Conservation (phyloP, 2,888 invertebrate species). For the Ormyrus thymus region DNA sequence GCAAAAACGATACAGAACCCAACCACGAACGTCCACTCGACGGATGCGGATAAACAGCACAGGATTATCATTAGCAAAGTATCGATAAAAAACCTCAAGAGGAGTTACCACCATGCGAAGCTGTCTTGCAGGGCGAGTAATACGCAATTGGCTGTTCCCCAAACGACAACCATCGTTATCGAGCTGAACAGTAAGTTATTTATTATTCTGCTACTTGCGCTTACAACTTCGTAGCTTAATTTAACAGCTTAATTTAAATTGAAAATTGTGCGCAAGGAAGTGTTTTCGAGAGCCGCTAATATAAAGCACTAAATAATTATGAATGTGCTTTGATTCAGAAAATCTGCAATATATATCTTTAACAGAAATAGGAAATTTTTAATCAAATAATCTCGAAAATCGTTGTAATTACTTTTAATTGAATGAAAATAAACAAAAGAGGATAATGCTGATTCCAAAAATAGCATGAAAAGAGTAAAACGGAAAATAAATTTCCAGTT, state of each 20-base stretch:
- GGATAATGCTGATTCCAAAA: background rate
- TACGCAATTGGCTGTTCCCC: constrained; percentile 87
- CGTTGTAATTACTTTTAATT: background rate
- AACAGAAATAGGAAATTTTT: no score
- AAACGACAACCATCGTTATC: constrained; percentile 86
- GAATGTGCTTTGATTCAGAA: no score
- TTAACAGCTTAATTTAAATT: background rate
- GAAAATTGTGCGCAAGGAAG: background rate
- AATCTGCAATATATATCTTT: no score
- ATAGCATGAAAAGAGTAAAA: background rate
- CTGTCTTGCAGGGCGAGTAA: constrained; percentile 92
- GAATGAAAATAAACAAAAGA: background rate
- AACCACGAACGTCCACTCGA: background rate
- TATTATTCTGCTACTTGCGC: no score
- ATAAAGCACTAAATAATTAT: no score
- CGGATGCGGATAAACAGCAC: background rate
- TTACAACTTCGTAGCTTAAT: background rate
- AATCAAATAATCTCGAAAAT: background rate
- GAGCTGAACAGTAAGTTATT: constrained; percentile 89
- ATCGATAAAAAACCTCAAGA: constrained; percentile 86
- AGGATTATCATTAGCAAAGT: constrained; percentile 81
- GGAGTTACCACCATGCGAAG: constrained; percentile 89
- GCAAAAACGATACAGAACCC: constrained; percentile 75
- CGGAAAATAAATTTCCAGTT: background rate
- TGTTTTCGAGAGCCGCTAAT: background rate